These are phyloP conservation scores for Athene cunicularia DNA, from an alignment of 2,113 vertebrate genomes.

Conservation along the genomic window DNA sequence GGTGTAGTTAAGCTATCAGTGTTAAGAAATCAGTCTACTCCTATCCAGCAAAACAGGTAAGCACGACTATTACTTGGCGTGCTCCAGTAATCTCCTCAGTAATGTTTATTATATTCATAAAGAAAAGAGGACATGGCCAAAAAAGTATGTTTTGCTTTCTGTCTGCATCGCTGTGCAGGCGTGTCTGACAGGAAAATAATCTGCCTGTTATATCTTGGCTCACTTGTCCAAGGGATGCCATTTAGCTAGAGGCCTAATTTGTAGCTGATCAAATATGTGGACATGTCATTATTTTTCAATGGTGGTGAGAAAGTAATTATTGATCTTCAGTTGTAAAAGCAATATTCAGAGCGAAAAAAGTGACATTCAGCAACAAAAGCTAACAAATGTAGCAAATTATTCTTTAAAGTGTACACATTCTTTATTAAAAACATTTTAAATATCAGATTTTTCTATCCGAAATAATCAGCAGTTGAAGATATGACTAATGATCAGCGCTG, in stretches of 20 bases:
- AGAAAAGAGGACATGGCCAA: neutral
- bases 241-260: conserved; percentile 6
- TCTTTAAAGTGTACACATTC: neutral
- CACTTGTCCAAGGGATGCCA: neutral
- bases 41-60: neutral
- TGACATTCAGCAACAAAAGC: neutral
- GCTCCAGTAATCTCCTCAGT: neutral
- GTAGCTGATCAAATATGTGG: neutral
- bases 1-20: neutral
- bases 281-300: neutral
- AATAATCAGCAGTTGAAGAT: neutral
- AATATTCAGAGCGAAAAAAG: neutral
- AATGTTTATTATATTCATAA: neutral
- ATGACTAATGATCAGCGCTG: neutral
- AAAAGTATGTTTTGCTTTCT: neutral
- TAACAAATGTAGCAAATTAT: neutral
- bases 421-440: neutral
- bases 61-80: neutral
- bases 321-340: neutral
- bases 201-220: neutral
- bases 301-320: conserved; percentile 16
- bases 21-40: neutral
- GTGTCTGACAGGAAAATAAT: neutral
- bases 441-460: neutral
- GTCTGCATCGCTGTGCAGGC: neutral